Evolutionary conservation across 2,113 vertebrate species (phyloP).

Genomic region (Coregonus clupeaformis): DNA sequence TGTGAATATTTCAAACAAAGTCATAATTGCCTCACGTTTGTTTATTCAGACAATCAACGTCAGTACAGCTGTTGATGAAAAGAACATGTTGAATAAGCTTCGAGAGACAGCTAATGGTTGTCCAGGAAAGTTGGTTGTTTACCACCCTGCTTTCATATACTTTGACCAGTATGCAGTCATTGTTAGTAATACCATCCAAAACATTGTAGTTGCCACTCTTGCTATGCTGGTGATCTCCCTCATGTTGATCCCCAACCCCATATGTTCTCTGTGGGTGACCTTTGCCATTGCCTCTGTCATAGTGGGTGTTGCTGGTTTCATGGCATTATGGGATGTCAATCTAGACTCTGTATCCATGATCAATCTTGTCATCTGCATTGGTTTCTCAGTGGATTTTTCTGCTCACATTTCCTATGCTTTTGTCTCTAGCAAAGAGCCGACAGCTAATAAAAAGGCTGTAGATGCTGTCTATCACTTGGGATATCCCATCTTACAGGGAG

Average conservation of each 20-base stretch:
- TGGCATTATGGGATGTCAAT: slow-evolving; percentile 64
- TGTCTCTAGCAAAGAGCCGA: slow-evolving; percentile 57
- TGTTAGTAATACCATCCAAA: slow-evolving; percentile 54
- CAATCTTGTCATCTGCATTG: slow-evolving; percentile 66
- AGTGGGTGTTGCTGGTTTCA: slow-evolving; percentile 67
- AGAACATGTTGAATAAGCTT: slow-evolving; percentile 48
- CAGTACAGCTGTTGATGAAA: slow-evolving; percentile 48
- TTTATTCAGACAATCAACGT: slow-evolving; percentile 66
- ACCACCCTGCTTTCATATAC: slow-evolving; percentile 61
- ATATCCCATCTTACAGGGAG: slow-evolving; percentile 47
- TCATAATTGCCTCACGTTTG: slow-evolving; percentile 55
- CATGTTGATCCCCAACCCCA: slow-evolving; percentile 63
- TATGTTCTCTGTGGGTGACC: slow-evolving; percentile 64
- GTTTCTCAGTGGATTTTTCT: slow-evolving; percentile 69
- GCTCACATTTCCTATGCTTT: slow-evolving; percentile 60
- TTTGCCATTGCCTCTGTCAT: slow-evolving; percentile 70
- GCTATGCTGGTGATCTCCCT: slow-evolving; percentile 55
- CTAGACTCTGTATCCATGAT: slow-evolving; percentile 69
- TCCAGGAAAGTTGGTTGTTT: slow-evolving; percentile 54
- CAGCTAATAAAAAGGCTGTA: slow-evolving; percentile 42
- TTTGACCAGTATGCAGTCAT: slow-evolving; percentile 63
- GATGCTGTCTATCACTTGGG: slow-evolving; percentile 60
- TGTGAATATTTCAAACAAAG: slow-evolving; percentile 48
- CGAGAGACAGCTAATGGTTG: slow-evolving; percentile 31
- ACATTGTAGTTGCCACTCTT: slow-evolving; percentile 46